Evolutionary conservation across 2,888 invertebrate genomes (phyloP).

Genomic region (Vesta saturnalis): DNA sequence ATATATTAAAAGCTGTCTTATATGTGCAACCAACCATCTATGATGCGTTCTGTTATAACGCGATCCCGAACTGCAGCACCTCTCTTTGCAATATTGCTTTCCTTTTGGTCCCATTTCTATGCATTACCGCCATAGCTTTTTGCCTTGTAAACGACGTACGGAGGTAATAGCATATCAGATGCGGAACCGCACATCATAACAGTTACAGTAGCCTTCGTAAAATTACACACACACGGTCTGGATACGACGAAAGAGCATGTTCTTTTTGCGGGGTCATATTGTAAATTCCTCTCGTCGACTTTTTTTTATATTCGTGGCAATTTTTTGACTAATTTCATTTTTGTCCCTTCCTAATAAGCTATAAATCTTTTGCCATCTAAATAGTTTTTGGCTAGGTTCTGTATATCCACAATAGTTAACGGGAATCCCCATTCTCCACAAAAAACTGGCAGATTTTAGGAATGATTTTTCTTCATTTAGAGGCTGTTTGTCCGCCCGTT

Average conservation of each 20-base stretch:
- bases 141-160: slow-evolving; percentile 28
- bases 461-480: not conserved
- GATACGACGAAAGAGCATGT: not conserved
- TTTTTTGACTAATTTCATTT: not conserved
- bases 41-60: slow-evolving; percentile 41
- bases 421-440: not conserved
- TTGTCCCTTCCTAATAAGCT: too few species aligned
- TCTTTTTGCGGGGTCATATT: not conserved
- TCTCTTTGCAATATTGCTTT: slow-evolving; percentile 37
- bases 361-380: too few species aligned
- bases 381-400: not conserved
- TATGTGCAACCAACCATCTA: slow-evolving; percentile 42
- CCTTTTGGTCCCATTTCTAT: slow-evolving; percentile 37
- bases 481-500: not conserved
- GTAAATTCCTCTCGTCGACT: not conserved
- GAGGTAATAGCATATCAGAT: slow-evolving; percentile 23
- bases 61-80: slow-evolving; percentile 44
- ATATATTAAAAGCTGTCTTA: too few species aligned
- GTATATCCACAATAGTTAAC: not conserved
- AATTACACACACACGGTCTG: not conserved
- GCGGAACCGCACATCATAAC: not conserved
- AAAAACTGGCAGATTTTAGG: not conserved
- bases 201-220: not conserved
- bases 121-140: slow-evolving; percentile 29
- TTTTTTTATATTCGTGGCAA: not conserved